A percentile compares a stretch with the other conserved stretches of the same genome.
Evolutionary conservation across 2,113 vertebrate species (phyloP).

Genomic region (Pipra filicauda): DNA sequence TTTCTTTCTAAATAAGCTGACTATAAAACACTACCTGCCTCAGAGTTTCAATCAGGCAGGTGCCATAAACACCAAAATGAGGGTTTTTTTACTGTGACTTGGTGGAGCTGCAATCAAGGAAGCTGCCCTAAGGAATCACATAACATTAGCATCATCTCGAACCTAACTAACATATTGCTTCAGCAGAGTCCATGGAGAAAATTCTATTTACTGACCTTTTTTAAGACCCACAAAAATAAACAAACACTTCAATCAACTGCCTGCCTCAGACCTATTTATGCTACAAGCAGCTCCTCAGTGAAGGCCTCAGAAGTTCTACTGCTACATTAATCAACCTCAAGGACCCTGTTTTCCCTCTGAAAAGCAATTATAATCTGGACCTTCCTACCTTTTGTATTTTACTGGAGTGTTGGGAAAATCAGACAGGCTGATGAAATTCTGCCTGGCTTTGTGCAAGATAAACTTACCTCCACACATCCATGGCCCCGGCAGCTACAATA

Average conservation of each 20-base stretch:
- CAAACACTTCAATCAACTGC: constrained; percentile 15
- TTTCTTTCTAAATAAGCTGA: not conserved
- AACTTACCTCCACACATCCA: not conserved
- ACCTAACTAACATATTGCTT: not conserved
- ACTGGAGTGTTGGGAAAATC: not conserved
- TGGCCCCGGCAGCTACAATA: not conserved
- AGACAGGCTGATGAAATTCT: not conserved
- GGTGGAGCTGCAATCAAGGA: not conserved
- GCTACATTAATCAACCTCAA: constrained; percentile 6
- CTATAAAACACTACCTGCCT: not conserved
- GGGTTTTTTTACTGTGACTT: not conserved
- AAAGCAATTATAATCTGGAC: not conserved
- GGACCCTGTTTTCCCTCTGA: not conserved
- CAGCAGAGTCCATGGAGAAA: not conserved
- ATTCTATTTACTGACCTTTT: constrained; percentile 22
- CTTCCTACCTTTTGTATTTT: not conserved
- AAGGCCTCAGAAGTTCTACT: not conserved
- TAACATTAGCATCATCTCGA: not conserved
- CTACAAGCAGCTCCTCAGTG: not conserved
- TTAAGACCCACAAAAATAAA: constrained; percentile 18
- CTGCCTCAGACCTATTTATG: not conserved
- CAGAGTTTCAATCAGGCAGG: not conserved
- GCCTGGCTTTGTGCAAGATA: not conserved
- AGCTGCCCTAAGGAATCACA: not conserved
- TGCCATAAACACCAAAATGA: not conserved